Evolutionary conservation across 2,888 invertebrate species (phyloP), one percentile per base, ranked within the genome.

Genomic region (Syritta pipiens): DNA sequence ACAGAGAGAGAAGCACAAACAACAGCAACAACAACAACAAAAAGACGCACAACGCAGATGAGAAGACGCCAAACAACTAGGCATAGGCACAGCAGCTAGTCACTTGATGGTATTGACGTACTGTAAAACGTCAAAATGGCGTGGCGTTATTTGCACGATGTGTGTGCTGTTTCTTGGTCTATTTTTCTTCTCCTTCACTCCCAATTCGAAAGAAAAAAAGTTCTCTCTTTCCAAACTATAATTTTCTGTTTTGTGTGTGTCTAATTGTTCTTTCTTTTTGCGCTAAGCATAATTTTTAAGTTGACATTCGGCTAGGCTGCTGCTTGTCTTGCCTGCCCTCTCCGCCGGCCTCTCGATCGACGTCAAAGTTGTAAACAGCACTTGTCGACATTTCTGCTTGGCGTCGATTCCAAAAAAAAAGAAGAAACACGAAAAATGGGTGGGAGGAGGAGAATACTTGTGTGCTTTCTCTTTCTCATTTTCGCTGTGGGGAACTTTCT

Each of bases 101-200:
- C 35, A 49, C 37, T 46, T 60, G 22, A 46, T 37, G 26, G 53
- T 62, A 55, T 49, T 62, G 32, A 53, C 53, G 60, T 53, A 24
- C 12, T 49, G 24, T 2, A 35, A 40, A 46, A 32, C 7, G 22
- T 53, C 22, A 37, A 57, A 44, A 69, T 76, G 63, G 59, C 63
- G 65, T 57, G 76, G 24, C 57, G 63, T 49, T 76, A 63, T 77
- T 77, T 77, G 65, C 72, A 40, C 30, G 17, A 19, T 60, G 22
- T 65, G 7, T 37, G 17, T 17, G 17, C 37, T 7, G 17, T 19
- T 72, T 72, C 46, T 72, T 77, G 77, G 65, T 77, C 77, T 77
- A 77, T 77, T 77, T 77, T 77, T 72, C 7, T 12, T 77, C 65
- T 72, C 77, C 0, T 26, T 77, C 77, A 6, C 62, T 48, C 72